phyloP scores from a whole-genome alignment of 2,113 vertebrate genomes.

The Smithornis capensis region DNA sequence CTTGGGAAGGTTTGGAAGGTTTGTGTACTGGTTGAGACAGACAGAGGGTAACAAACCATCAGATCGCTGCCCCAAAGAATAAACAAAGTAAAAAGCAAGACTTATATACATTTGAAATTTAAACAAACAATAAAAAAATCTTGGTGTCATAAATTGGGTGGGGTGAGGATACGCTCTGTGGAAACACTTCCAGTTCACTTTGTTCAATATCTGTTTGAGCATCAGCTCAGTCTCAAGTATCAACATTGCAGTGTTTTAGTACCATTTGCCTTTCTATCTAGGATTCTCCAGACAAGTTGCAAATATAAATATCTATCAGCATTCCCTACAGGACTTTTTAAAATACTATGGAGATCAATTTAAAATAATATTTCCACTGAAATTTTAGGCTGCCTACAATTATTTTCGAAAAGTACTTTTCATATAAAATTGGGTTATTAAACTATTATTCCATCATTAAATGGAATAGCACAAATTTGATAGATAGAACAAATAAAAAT shows the following conservation, averaged over 20 bases:
- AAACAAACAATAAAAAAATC: neutral
- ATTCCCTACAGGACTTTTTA: neutral
- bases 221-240: neutral
- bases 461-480: neutral
- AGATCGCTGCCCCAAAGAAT: neutral
- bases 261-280: neutral
- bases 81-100: fast-evolving
- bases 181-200: neutral
- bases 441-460: neutral
- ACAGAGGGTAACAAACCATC: fast-evolving
- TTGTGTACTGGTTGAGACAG: neutral
- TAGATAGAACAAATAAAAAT: neutral
- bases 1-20: neutral
- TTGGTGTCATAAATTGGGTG: neutral
- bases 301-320: neutral
- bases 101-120: neutral
- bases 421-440: neutral
- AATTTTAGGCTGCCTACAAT: neutral
- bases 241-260: neutral
- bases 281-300: neutral
- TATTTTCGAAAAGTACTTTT: neutral
- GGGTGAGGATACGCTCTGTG: neutral
- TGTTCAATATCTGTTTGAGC: neutral
- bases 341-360: neutral
- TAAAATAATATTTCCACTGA: neutral